Conservation (phyloP, 2,113 vertebrate genomes). For the Anarrhichthys ocellatus region DNA sequence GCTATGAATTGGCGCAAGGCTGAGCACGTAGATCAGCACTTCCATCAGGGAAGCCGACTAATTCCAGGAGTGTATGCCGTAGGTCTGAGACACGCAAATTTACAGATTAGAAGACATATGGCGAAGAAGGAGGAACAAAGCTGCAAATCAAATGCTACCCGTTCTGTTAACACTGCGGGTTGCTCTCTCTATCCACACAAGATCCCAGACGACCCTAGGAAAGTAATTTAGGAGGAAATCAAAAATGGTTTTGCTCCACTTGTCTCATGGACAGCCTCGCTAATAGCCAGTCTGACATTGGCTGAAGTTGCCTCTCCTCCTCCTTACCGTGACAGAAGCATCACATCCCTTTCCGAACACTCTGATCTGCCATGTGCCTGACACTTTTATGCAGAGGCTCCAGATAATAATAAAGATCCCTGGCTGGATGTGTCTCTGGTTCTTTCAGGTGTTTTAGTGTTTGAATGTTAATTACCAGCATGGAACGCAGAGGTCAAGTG, state of each 20-base stretch:
- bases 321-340: slow-evolving; percentile 25
- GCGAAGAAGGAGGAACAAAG: slow-evolving; percentile 30
- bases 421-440: neutral
- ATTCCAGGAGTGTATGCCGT: slow-evolving; percentile 27
- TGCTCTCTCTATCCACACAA: neutral
- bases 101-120: slow-evolving; percentile 57
- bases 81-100: slow-evolving; percentile 57
- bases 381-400: neutral
- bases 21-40: slow-evolving; percentile 13
- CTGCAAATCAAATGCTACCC: slow-evolving; percentile 39
- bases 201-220: slow-evolving; percentile 17
- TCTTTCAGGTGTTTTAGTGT: slow-evolving; percentile 22
- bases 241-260: slow-evolving; percentile 56
- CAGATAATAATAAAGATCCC: slow-evolving; percentile 3
- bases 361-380: neutral
- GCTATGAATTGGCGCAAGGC: neutral
- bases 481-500: slow-evolving; percentile 24
- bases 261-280: slow-evolving; percentile 33
- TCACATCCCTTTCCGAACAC: slow-evolving; percentile 1
- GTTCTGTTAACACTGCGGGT: slow-evolving; percentile 20
- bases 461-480: slow-evolving; percentile 13
- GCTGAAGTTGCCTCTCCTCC: slow-evolving; percentile 27
- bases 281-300: slow-evolving; percentile 50
- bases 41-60: slow-evolving; percentile 27
- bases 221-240: slow-evolving; percentile 60